Conservation (phyloP, 2,888 invertebrate genomes). For the Hydropsyche betteni region DNA sequence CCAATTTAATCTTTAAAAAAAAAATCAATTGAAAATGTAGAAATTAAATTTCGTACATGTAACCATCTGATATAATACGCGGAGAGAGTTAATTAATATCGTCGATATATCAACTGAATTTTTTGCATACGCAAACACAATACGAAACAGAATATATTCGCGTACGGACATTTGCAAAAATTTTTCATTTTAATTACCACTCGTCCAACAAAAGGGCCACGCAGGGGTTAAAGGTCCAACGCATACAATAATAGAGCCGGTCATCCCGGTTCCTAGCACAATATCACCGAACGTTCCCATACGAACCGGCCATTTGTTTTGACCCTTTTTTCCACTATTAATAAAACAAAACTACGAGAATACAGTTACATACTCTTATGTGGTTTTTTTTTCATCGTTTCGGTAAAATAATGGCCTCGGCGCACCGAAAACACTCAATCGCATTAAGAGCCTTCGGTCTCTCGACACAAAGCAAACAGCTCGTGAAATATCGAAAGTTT, state of each 20-base stretch:
- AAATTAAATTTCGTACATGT: too few species aligned
- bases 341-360: background rate
- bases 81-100: background rate
- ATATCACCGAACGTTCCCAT: conserved; percentile 19
- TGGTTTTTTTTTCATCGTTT: too few species aligned
- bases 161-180: background rate
- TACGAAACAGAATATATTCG: conserved; percentile 2
- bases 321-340: conserved; percentile 21
- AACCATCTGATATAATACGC: background rate
- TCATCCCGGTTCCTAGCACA: conserved; percentile 4
- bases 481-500: conserved; percentile 35
- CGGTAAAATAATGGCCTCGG: background rate
- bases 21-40: too few species aligned
- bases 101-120: background rate
- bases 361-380: background rate
- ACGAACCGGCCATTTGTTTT: conserved; percentile 27
- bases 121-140: too few species aligned
- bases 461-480: conserved; percentile 29
- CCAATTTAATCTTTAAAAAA: too few species aligned
- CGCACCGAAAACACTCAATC: conserved; percentile 28
- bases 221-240: background rate
- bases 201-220: background rate
- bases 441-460: conserved; percentile 2
- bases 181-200: conserved; percentile 25
- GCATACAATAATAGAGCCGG: background rate